Conservation (phyloP, 2,888 invertebrate genomes). For the Microctonus aethiopoides region DNA sequence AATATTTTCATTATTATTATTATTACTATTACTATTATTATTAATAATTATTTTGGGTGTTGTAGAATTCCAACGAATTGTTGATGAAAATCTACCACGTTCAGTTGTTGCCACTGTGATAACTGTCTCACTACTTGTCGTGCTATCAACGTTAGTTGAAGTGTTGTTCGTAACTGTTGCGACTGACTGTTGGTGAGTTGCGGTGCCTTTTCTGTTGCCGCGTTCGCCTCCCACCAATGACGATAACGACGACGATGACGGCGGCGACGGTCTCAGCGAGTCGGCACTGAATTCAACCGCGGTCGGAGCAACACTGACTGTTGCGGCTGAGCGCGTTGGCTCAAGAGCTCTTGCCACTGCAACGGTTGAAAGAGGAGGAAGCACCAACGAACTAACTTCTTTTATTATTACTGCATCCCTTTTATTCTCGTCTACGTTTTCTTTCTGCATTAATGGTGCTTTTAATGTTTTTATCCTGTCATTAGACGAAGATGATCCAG, state of each 20-base stretch:
- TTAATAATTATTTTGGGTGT: neutral
- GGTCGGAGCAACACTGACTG: conserved; percentile 64
- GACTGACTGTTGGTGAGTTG: conserved; percentile 15
- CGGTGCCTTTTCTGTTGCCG: conserved; percentile 39
- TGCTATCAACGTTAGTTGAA: conserved; percentile 2
- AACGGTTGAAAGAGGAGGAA: conserved; percentile 48
- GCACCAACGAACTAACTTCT: conserved; percentile 32
- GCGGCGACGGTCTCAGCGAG: conserved; percentile 12
- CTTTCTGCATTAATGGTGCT: conserved; percentile 19
- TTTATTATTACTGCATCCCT: conserved; percentile 24
- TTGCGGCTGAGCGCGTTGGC: conserved; percentile 56
- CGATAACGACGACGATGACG: neutral
- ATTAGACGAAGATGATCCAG: conserved; percentile 59
- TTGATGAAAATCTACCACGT: conserved; percentile 20
- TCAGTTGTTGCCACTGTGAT: conserved; percentile 23
- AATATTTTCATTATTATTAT: neutral
- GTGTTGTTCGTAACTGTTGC: conserved; percentile 10
- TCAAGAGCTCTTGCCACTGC: conserved; percentile 51
- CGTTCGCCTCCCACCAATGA: conserved; percentile 53
- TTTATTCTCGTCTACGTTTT: conserved; percentile 10
- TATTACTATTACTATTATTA: neutral
- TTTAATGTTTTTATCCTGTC: conserved; percentile 45
- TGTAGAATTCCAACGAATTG: conserved; percentile 53
- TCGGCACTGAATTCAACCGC: conserved; percentile 57
- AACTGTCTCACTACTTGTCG: neutral